These are phyloP conservation scores for Nebria brevicollis DNA, from an alignment of 2,888 invertebrate species.

Conservation along the genomic window DNA sequence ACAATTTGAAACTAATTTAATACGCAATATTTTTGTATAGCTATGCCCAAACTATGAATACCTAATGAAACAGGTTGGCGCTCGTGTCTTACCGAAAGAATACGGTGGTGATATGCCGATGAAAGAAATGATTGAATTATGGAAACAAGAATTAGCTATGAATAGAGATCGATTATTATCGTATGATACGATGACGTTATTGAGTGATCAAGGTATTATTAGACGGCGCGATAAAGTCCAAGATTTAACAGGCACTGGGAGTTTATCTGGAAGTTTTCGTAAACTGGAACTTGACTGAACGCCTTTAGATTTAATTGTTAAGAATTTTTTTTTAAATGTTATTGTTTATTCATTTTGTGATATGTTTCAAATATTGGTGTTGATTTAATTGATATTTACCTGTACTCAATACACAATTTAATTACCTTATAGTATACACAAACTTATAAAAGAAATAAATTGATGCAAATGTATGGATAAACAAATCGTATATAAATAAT, in stretches of 20 bases:
- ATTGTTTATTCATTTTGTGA: constrained; percentile 15
- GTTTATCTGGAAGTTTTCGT: constrained; percentile 71
- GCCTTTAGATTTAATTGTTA: neutral
- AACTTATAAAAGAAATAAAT: no score
- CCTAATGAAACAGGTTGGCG: constrained; percentile 69
- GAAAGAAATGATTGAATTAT: constrained; percentile 76
- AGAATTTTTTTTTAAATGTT: neutral
- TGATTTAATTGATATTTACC: constrained; percentile 11
- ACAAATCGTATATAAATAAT: neutral
- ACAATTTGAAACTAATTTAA: constrained; percentile 5
- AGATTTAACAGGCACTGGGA: constrained; percentile 58
- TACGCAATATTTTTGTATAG: constrained; percentile 58
- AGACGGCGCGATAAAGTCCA: constrained; percentile 59
- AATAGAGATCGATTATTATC: constrained; percentile 70
- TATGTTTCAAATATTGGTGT: neutral
- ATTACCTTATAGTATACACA: no score
- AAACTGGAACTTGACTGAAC: constrained; percentile 74
- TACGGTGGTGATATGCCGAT: constrained; percentile 78
- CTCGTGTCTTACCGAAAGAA: constrained; percentile 74
- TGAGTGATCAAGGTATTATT: constrained; percentile 71
- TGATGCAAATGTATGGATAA: no score
- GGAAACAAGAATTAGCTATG: constrained; percentile 70
- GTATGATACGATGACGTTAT: constrained; percentile 73
- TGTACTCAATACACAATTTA: neutral
- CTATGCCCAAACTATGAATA: constrained; percentile 69